These are phyloP conservation scores for Deroplatys truncata DNA, from an alignment of 2,888 invertebrate genomes.

Conservation along the genomic window DNA sequence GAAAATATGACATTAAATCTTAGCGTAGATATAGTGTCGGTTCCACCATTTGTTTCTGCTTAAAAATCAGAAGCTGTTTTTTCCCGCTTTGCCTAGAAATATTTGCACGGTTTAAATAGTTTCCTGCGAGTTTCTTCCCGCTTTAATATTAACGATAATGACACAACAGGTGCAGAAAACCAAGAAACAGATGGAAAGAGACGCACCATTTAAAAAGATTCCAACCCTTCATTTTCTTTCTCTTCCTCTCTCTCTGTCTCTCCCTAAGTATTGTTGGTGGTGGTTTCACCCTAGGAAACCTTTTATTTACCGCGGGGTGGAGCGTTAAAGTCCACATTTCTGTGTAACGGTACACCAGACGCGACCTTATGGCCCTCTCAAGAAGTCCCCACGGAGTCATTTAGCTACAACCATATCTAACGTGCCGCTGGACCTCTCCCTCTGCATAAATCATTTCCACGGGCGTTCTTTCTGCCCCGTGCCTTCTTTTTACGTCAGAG, in stretches of 20 bases:
- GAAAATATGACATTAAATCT: too few species aligned
- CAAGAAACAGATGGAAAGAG: not conserved
- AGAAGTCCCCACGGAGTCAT: not conserved
- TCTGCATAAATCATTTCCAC: not conserved
- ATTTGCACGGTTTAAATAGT: not conserved
- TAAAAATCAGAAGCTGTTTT: too few species aligned
- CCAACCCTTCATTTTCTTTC: not conserved
- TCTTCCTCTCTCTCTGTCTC: not conserved
- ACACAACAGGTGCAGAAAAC: not conserved
- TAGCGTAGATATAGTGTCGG: too few species aligned
- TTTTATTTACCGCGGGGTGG: not conserved
- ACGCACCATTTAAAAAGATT: not conserved
- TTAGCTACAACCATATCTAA: not conserved
- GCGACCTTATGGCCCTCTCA: not conserved
- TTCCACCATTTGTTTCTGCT: too few species aligned
- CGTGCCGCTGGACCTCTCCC: not conserved
- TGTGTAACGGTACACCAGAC: not conserved
- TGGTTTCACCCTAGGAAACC: not conserved
- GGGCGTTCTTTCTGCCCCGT: not conserved
- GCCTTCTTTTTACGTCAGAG: not conserved
- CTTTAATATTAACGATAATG: not conserved
- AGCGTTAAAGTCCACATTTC: not conserved
- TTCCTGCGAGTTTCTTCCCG: not conserved
- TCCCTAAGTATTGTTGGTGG: not conserved
- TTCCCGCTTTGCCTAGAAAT: not conserved